These are phyloP conservation scores for Saturnia pavonia DNA, from an alignment of 2,888 invertebrate species.

Conservation along the genomic window DNA sequence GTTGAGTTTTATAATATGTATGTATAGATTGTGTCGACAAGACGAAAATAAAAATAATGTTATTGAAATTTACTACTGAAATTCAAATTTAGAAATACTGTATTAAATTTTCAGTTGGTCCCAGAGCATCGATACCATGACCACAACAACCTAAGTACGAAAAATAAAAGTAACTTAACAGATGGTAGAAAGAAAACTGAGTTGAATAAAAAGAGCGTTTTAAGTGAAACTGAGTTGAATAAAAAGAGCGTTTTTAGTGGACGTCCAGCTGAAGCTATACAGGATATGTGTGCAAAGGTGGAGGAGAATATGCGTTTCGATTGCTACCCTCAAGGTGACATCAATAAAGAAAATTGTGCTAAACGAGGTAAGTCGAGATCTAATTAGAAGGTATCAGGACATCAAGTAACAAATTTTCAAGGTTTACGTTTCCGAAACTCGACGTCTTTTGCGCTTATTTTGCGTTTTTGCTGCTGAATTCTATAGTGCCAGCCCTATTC, in stretches of 20 bases:
- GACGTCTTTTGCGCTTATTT: too few species aligned
- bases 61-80: too few species aligned
- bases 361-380: conserved; percentile 69
- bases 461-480: too few species aligned
- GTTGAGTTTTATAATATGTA: too few species aligned
- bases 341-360: conserved; percentile 78
- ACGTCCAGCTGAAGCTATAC: conserved; percentile 49
- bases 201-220: conserved; percentile 55
- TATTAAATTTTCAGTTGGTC: conserved; percentile 37
- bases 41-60: too few species aligned
- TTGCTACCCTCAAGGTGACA: conserved; percentile 84
- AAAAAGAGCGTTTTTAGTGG: conserved; percentile 58
- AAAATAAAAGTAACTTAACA: conserved; percentile 65
- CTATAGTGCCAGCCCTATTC: too few species aligned
- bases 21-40: too few species aligned
- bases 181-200: conserved; percentile 51
- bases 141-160: conserved; percentile 76
- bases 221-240: conserved; percentile 45
- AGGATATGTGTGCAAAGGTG: conserved; percentile 70
- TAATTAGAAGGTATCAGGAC: not conserved
- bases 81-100: not conserved
- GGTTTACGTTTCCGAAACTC: too few species aligned
- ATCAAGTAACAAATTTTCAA: too few species aligned
- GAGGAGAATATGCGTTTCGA: conserved; percentile 83
- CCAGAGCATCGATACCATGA: conserved; percentile 74